Percentiles rank a stretch among this genome's conserved stretches.
Evolutionary conservation across 2,888 invertebrate species (phyloP).

Genomic region (Uropetala carovei): DNA sequence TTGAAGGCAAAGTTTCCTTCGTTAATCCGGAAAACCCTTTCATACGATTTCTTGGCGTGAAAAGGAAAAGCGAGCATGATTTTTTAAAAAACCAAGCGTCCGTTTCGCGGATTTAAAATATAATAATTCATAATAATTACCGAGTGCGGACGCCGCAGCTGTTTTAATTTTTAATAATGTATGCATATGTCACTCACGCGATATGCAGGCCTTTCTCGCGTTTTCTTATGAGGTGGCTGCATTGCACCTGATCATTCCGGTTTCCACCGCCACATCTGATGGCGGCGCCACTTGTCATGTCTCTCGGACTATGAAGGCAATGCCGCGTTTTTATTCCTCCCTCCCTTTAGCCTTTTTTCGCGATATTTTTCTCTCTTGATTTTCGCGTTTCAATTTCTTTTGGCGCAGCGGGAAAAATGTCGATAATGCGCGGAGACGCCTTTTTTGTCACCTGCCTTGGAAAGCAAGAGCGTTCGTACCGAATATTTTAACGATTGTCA

Average conservation of each 20-base stretch:
- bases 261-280: constrained; percentile 39
- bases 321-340: background rate
- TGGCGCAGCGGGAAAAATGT: background rate
- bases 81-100: background rate
- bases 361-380: background rate
- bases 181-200: background rate
- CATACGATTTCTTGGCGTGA: background rate
- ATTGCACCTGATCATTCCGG: constrained; percentile 62
- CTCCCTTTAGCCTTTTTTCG: background rate
- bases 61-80: background rate
- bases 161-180: too few relatives aligned
- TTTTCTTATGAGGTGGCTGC: constrained; percentile 47
- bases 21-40: constrained; percentile 12
- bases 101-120: background rate
- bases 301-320: background rate
- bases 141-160: constrained; percentile 2
- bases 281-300: constrained; percentile 53
- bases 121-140: constrained; percentile 24
- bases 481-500: constrained; percentile 29
- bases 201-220: background rate
- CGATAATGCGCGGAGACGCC: too few relatives aligned
- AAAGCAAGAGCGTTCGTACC: background rate
- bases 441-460: background rate
- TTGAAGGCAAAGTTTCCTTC: background rate
- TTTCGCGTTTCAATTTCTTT: background rate